Evolutionary conservation across 2,888 invertebrate species (phyloP), one percentile per base, ranked within the genome.

Genomic region (Venustoraphidia nigricollis): DNA sequence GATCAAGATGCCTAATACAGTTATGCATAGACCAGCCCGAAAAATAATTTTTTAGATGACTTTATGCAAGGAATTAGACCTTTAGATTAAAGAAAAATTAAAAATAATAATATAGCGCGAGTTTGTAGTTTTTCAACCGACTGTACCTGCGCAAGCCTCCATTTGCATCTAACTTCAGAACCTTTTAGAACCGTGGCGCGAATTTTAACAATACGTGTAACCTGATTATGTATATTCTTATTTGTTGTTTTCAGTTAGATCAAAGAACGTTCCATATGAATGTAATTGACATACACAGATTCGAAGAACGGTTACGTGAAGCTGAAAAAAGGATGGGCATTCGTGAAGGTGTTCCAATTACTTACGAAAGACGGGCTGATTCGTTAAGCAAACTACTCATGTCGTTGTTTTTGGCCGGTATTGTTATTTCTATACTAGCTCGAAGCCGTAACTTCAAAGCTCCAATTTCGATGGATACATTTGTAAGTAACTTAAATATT

Each of bases 251-350:
- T 52, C 60, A 78, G 76, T 68, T 76, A 1, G 74, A 73, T 34
- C 77, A 79, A 51, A 76, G 77, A 52, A 77, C 80, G 9, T 90
- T 77, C 62, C 84, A 85, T 56, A 88, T 93, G 85, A 85, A 86
- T 60, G 80, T 92, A 9, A 84, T 85, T 0, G 87, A 90, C 60
- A 78, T 85, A 34, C 77, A 82, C 47, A 80, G 83, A 55, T 90
- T 96, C 65, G 96, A 97, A 66, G 85, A 87, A 57, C 93, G 92
- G 67, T 67, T 97, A 34, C 73, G 95, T 35, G 81, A 83, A 55
- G 85, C 84, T 1, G 96, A 97, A 66, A 71, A 77, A 47, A 75
- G 75, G 38, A 68, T 95, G 38, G 90, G 90, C 10, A 85, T 95
- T 43, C 75, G 72, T 59, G 81, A 85, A 62, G 89, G 86, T 17